A percentile compares a stretch with the other conserved stretches of the same genome.
phyloP scores from a whole-genome alignment of 2,888 invertebrate genomes.

The Arge pagana region DNA sequence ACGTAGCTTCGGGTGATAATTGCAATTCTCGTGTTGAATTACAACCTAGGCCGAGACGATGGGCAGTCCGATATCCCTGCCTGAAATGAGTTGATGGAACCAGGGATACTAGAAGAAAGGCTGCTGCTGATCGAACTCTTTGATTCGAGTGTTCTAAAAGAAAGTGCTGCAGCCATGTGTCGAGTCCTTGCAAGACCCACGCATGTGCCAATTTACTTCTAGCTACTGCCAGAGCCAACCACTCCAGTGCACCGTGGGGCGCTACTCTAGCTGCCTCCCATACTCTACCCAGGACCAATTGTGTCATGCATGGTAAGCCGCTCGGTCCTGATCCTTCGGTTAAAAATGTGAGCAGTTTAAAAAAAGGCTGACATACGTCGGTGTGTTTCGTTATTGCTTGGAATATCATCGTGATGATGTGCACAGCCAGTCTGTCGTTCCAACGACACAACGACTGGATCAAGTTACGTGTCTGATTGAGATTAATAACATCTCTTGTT shows the following conservation, averaged over 20 bases:
- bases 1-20: slow-evolving; percentile 62
- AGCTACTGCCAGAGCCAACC: slow-evolving; percentile 78
- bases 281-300: slow-evolving; percentile 82
- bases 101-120: slow-evolving; percentile 84
- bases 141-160: slow-evolving; percentile 84
- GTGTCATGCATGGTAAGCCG: slow-evolving; percentile 89
- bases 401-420: slow-evolving; percentile 88
- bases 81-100: slow-evolving; percentile 91
- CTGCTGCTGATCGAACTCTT: slow-evolving; percentile 87
- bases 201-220: slow-evolving; percentile 89
- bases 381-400: slow-evolving; percentile 88
- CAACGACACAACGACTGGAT: slow-evolving; percentile 90
- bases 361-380: slow-evolving; percentile 91
- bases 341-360: slow-evolving; percentile 85
- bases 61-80: slow-evolving; percentile 75
- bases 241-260: slow-evolving; percentile 89
- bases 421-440: slow-evolving; percentile 87
- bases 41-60: slow-evolving; percentile 64
- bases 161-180: slow-evolving; percentile 89
- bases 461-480: slow-evolving; percentile 88
- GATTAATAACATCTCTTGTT: slow-evolving; percentile 90
- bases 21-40: slow-evolving; percentile 58
- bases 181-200: slow-evolving; percentile 91
- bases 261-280: slow-evolving; percentile 91
- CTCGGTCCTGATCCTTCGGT: slow-evolving; percentile 82